phyloP scores from a whole-genome alignment of 2,113 vertebrate genomes.

The Okapia johnstoni region DNA sequence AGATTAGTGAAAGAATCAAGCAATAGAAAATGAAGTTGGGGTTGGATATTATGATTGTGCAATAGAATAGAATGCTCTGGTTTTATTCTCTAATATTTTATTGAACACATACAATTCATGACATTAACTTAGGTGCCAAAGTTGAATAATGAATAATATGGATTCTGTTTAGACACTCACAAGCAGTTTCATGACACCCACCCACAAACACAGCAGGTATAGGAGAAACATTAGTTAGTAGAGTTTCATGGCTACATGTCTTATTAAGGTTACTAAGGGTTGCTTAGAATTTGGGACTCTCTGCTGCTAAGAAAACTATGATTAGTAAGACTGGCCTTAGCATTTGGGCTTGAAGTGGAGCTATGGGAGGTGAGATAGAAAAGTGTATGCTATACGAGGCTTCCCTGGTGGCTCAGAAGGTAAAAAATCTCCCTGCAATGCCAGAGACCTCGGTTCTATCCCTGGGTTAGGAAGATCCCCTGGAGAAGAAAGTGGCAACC shows the following conservation, averaged over 20 bases:
- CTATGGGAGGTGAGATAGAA: not conserved
- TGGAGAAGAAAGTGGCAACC: not conserved
- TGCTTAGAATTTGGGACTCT: not conserved
- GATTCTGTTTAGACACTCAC: not conserved
- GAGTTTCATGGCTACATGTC: not conserved
- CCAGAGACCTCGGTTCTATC: not conserved
- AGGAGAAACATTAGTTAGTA: not conserved
- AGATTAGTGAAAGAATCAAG: not conserved
- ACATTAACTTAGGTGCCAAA: not conserved
- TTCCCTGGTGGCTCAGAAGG: not conserved
- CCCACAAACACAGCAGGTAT: not conserved
- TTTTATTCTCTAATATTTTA: not conserved
- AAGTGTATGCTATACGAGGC: accelerated
- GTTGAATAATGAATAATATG: not conserved
- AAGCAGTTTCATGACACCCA: not conserved
- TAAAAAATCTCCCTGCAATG: not conserved
- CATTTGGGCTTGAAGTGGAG: not conserved
- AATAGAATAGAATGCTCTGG: not conserved
- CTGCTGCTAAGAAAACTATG: not conserved
- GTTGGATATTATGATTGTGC: not conserved
- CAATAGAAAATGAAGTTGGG: not conserved
- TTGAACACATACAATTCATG: not conserved
- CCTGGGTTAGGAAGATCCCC: not conserved
- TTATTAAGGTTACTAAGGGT: not conserved
- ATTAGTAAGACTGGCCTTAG: not conserved